Conservation (phyloP, 1,140 invertebrate species). For the Archegozetes longisetosus region DNA sequence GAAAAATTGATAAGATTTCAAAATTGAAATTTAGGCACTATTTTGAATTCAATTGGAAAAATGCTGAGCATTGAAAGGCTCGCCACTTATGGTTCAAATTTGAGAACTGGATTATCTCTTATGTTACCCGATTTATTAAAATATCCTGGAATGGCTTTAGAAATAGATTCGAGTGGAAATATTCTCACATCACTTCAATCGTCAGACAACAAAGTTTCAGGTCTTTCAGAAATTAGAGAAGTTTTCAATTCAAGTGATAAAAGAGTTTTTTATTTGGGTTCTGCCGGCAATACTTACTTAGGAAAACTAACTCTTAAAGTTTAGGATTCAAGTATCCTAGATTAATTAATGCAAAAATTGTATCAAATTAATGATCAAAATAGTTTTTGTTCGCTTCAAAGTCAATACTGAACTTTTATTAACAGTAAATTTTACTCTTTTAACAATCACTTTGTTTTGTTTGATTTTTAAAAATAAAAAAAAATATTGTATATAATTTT, state of each 20-base stretch:
- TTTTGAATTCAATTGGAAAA: neutral
- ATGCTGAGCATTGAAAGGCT: neutral
- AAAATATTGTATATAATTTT: too few species aligned
- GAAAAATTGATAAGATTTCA: neutral
- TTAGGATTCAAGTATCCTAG: too few species aligned
- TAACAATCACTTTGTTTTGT: too few species aligned
- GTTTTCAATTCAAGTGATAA: slow-evolving; percentile 17
- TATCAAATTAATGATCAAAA: too few species aligned
- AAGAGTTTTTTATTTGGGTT: slow-evolving; percentile 40
- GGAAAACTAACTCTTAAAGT: too few species aligned
- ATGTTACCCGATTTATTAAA: slow-evolving; percentile 2
- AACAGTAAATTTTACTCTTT: too few species aligned
- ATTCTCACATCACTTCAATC: slow-evolving; percentile 35
- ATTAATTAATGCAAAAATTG: too few species aligned
- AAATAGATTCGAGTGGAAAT: slow-evolving; percentile 45
- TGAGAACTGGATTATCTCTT: slow-evolving; percentile 4
- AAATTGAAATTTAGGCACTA: slow-evolving; percentile 9
- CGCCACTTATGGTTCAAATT: neutral
- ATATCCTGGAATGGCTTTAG: slow-evolving; percentile 34
- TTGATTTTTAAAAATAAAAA: too few species aligned
- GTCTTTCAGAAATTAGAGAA: slow-evolving; percentile 28
- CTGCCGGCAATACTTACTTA: slow-evolving; percentile 46
- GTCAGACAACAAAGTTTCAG: slow-evolving; percentile 23
- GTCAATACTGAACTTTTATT: too few species aligned
- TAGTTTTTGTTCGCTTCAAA: too few species aligned